These are phyloP conservation scores for Oncorhynchus nerka DNA, from an alignment of 2,113 vertebrate species.

Conservation along the genomic window DNA sequence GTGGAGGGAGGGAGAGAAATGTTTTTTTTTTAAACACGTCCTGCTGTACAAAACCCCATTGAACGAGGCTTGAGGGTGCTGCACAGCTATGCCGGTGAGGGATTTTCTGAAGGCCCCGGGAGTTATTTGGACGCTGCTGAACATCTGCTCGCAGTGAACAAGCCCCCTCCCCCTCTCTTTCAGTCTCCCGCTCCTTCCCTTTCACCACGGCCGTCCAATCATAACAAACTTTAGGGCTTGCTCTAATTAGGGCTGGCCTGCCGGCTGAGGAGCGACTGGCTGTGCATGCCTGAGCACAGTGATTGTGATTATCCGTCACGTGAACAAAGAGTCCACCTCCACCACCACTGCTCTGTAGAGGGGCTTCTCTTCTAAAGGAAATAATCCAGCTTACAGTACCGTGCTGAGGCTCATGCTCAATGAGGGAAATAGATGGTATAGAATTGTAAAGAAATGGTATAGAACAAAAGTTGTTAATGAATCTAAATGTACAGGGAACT, in stretches of 20 bases:
- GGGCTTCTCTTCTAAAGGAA: neutral
- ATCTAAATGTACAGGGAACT: no score
- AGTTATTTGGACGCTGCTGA: neutral
- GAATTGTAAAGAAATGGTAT: neutral
- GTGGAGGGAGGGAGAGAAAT: neutral
- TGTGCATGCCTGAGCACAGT: neutral
- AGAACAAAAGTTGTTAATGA: neutral
- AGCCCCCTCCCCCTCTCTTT: conserved; percentile 1
- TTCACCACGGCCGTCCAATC: neutral
- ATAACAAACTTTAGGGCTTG: neutral
- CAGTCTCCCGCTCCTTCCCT: neutral
- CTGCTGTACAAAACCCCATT: neutral
- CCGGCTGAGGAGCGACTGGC: neutral
- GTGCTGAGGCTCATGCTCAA: neutral
- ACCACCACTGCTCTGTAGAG: neutral
- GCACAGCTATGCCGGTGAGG: neutral
- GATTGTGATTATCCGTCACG: neutral
- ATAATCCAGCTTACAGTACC: neutral
- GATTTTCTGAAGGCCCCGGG: neutral
- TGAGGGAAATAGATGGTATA: neutral
- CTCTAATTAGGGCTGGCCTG: neutral
- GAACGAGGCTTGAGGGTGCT: neutral
- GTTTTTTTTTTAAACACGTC: neutral
- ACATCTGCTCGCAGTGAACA: neutral
- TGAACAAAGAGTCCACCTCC: neutral